A percentile compares a stretch with the other conserved stretches of the same genome.
phyloP scores from a whole-genome alignment of 1,140 invertebrate genomes.

The Melipona quadrifasciata region DNA sequence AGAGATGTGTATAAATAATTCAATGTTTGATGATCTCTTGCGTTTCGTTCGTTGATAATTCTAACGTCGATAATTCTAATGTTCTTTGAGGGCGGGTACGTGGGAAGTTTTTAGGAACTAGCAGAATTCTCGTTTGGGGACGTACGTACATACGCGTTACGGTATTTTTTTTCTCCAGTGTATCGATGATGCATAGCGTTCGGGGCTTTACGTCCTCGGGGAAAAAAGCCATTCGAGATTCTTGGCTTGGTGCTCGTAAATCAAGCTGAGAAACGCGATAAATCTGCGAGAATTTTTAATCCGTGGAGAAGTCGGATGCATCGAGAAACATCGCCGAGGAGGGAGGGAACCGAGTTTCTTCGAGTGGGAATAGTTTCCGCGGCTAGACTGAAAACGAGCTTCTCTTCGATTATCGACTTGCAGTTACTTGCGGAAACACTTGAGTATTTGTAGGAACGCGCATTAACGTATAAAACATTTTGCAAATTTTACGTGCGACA shows the following conservation, averaged over 20 bases:
- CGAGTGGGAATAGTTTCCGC: not conserved
- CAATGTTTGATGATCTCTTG: too few relatives aligned
- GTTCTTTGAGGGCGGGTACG: too few relatives aligned
- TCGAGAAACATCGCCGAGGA: not conserved
- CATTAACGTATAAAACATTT: too few relatives aligned
- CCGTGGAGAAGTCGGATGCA: slow-evolving; percentile 8
- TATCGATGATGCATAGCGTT: not conserved
- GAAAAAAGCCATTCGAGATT: not conserved
- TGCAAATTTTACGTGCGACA: too few relatives aligned
- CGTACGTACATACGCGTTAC: too few relatives aligned
- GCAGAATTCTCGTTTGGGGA: too few relatives aligned
- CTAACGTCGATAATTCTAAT: too few relatives aligned
- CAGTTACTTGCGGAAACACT: not conserved
- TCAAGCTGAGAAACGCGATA: slow-evolving; percentile 57
- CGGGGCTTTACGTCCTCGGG: not conserved
- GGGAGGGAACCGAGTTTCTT: slow-evolving; percentile 1
- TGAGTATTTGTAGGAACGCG: too few relatives aligned
- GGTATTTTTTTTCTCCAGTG: too few relatives aligned
- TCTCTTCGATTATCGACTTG: not conserved
- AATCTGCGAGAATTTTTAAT: slow-evolving; percentile 59
- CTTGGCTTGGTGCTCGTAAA: slow-evolving; percentile 18
- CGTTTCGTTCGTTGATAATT: too few relatives aligned
- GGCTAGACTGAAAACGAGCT: not conserved
- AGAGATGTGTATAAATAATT: too few relatives aligned
- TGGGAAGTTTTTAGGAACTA: too few relatives aligned